Conservation (phyloP, 64 coral and sea anemone genomes). For the Cladopsammia gracilis region DNA sequence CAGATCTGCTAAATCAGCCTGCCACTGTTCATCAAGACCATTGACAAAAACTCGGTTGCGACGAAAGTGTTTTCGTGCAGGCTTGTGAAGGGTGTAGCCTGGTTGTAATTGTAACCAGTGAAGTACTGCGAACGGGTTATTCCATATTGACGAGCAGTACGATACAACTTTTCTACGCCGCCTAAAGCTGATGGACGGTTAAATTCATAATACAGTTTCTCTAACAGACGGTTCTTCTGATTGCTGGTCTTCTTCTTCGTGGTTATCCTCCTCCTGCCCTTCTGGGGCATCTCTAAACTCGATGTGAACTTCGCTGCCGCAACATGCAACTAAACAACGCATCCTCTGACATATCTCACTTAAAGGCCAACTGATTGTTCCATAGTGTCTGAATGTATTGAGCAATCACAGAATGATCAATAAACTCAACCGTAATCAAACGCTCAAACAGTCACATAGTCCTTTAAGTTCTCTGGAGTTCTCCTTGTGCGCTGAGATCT, state of each 20-base stretch:
- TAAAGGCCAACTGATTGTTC: background rate
- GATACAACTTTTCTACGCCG: slow-evolving; percentile 43
- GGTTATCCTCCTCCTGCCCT: too few relatives aligned
- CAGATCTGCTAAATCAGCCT: slow-evolving; percentile 30
- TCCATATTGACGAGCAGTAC: background rate
- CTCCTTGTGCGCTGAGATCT: background rate
- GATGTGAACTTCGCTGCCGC: slow-evolving; percentile 6
- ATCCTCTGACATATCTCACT: background rate
- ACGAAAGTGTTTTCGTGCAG: background rate
- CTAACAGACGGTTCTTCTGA: too few relatives aligned
- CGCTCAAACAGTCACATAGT: background rate
- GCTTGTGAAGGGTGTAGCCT: slow-evolving; percentile 39
- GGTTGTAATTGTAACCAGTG: background rate
- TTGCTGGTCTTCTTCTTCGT: too few relatives aligned
- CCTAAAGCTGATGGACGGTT: too few relatives aligned
- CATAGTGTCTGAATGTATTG: background rate
- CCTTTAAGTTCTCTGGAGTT: background rate
- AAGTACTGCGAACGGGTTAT: slow-evolving; percentile 7
- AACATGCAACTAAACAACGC: slow-evolving; percentile 5
- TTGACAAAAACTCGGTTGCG: slow-evolving; percentile 32
- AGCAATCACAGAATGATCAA: background rate
- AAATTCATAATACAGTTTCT: too few relatives aligned
- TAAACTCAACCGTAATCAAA: background rate
- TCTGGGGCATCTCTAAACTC: slow-evolving; percentile 10
- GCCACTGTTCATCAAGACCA: slow-evolving; percentile 38